Evolutionary conservation across 2,797 vertebrate species (phyloP).

Genomic region (Syngnathus acus): DNA sequence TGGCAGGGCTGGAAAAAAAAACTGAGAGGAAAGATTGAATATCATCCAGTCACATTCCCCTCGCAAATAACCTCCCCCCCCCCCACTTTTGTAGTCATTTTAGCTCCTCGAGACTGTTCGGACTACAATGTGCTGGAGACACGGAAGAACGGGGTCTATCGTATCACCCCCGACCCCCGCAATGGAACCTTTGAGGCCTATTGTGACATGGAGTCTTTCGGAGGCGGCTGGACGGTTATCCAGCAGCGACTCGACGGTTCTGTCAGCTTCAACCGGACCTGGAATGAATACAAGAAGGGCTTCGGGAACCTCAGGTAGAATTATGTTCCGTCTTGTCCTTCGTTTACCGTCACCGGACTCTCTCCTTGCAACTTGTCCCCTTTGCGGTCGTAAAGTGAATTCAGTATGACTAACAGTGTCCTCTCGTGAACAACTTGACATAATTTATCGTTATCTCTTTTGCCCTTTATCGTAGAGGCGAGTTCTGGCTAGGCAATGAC

Average conservation of each 20-base stretch:
- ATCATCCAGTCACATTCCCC: constrained; percentile 19
- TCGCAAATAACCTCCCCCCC: constrained; percentile 12
- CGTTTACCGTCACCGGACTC: constrained; percentile 21
- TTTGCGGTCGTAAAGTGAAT: constrained; percentile 20
- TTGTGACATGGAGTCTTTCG: constrained; percentile 89
- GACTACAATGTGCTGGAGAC: constrained; percentile 76
- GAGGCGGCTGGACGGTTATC: constrained; percentile 90
- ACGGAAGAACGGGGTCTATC: constrained; percentile 76
- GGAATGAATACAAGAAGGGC: constrained; percentile 88
- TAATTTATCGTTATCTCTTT: constrained; percentile 14
- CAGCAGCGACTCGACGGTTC: constrained; percentile 85
- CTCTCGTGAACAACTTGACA: constrained; percentile 21
- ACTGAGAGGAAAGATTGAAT: constrained; percentile 24
- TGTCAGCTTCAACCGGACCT: constrained; percentile 85
- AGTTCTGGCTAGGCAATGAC: constrained; percentile 97
- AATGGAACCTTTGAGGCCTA: constrained; percentile 81
- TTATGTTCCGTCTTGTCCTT: constrained; percentile 11
- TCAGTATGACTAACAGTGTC: constrained; percentile 18
- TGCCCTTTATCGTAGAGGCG: constrained; percentile 47
- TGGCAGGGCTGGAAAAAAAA: constrained; percentile 12
- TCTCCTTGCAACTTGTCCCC: constrained; percentile 10
- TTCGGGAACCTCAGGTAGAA: constrained; percentile 80
- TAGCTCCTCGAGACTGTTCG: constrained; percentile 80
- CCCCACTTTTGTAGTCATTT: constrained; percentile 46
- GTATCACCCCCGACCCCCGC: constrained; percentile 76